A percentile compares a stretch with the other conserved stretches of the same genome.
These are phyloP conservation scores for Pinna nobilis DNA, from an alignment of 1,140 invertebrate species.

Conservation along the genomic window DNA sequence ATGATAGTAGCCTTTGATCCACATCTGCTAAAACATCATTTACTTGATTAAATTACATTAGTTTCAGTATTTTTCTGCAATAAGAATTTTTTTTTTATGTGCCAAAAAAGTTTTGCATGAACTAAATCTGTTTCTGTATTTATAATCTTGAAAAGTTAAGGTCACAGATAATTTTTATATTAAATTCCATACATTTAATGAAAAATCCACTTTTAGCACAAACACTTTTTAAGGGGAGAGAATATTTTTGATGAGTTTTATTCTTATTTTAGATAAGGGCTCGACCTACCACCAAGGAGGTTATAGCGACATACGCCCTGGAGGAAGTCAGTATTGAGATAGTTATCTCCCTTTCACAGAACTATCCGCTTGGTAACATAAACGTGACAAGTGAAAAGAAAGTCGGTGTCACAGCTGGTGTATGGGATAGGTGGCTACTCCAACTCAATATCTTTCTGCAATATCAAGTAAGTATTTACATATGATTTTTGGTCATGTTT, in stretches of 20 bases:
- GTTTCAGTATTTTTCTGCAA: too few relatives aligned
- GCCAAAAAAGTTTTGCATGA: too few relatives aligned
- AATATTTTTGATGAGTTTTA: not conserved
- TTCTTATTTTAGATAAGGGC: slow-evolving; percentile 80
- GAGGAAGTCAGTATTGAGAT: slow-evolving; percentile 89
- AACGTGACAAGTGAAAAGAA: slow-evolving; percentile 82
- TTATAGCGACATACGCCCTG: slow-evolving; percentile 86
- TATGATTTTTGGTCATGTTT: too few relatives aligned
- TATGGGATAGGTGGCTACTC: slow-evolving; percentile 86
- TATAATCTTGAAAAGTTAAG: too few relatives aligned
- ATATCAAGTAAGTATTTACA: slow-evolving; percentile 82
- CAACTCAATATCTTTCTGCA: slow-evolving; percentile 87
- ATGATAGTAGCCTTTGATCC: too few relatives aligned
- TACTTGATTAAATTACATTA: too few relatives aligned
- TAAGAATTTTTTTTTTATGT: too few relatives aligned
- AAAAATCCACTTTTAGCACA: not conserved
- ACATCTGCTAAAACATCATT: too few relatives aligned
- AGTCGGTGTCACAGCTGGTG: slow-evolving; percentile 78
- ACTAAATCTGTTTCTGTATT: too few relatives aligned
- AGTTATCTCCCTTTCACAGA: slow-evolving; percentile 83
- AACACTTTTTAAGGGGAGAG: not conserved
- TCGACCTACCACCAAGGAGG: slow-evolving; percentile 83
- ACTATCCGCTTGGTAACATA: slow-evolving; percentile 87
- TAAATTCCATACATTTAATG: too few relatives aligned
- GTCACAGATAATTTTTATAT: too few relatives aligned